A percentile compares a stretch with the other conserved stretches of the same genome.
phyloP scores from a whole-genome alignment of 1,140 invertebrate genomes.

The Drosophila serrata region DNA sequence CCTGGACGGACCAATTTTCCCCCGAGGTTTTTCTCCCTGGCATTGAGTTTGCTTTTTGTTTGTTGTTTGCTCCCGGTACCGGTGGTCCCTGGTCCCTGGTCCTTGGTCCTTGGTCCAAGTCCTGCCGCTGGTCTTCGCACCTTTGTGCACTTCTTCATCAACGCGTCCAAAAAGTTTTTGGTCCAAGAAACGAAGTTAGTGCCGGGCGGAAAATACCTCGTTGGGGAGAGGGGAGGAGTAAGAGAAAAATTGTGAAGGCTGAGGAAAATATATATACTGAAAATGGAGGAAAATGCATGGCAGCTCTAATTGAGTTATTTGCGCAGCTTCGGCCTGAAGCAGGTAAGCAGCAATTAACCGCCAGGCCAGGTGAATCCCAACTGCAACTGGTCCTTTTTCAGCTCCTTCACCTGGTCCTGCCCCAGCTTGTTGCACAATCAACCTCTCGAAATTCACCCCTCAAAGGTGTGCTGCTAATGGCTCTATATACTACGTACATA shows the following conservation, averaged over 20 bases:
- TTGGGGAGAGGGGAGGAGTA: background rate
- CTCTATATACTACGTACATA: background rate
- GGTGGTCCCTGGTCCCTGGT: slow-evolving; percentile 1
- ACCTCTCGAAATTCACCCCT: slow-evolving; percentile 1
- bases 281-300: background rate
- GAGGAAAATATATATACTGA: slow-evolving; percentile 5
- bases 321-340: slow-evolving; percentile 53
- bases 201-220: slow-evolving; percentile 40
- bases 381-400: background rate
- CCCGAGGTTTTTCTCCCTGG: slow-evolving; percentile 6
- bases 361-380: slow-evolving; percentile 5
- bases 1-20: slow-evolving; percentile 4
- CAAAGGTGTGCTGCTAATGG: slow-evolving; percentile 7
- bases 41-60: slow-evolving; percentile 56
- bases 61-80: slow-evolving; percentile 35
- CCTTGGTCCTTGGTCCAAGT: slow-evolving; percentile 8
- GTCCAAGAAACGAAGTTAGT: slow-evolving; percentile 62
- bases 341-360: slow-evolving; percentile 52
- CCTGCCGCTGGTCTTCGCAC: slow-evolving; percentile 47
- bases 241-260: background rate
- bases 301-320: slow-evolving; percentile 79
- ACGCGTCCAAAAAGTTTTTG: slow-evolving; percentile 57
- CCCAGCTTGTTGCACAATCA: slow-evolving; percentile 6
- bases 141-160: slow-evolving; percentile 76
- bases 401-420: background rate